Evolutionary conservation across 2,888 invertebrate species (phyloP), one percentile per base, ranked within the genome.

Genomic region (Chymomyza procnemis): DNA sequence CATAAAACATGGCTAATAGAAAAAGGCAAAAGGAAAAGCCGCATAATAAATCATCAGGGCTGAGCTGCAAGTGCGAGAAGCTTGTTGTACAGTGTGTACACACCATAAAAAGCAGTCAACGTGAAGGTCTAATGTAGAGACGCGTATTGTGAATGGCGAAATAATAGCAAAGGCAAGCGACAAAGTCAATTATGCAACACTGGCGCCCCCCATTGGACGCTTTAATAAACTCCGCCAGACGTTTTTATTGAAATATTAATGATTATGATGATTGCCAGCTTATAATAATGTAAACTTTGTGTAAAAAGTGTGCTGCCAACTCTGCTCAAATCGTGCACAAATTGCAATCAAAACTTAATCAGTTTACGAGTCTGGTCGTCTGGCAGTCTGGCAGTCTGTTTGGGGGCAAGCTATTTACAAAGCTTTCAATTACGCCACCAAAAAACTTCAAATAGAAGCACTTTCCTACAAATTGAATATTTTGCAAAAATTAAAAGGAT

Each of bases 151-250:
- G 63, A 67, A 71, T 46, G 65, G 85, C 73, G 76, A 70, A 82
- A 76, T 78, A 82, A 82, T 78, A 68, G 68, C 67, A 73, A 73
- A 72, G 73, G 69, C 72, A 67, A 78, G 77, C 82, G 85, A 80
- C 80, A 86, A 86, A 86, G 87, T 85, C 87, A 85, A 85, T 86
- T 85, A 85, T 86, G 85, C 84, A 86, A 81, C 74, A 82, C 16
- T 50, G 74, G 16, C 58, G 58, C 50, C 61, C 60, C 64, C 52
- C 57, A 54, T 64, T 47, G 26, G 59, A 41, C 69, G 66, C 67
- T 73, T 73, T 71, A 79, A 76, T 71, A 64, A 67, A 72, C 72
- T 26, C 26, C 59, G 59, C 73, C 54, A 64, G 65, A 73, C 73
- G 58, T 71, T 65, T 67, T 75, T 80, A 85, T 83, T 83, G 76